phyloP scores from a whole-genome alignment of 2,888 invertebrate genomes.

The Ceraclea dissimilis region DNA sequence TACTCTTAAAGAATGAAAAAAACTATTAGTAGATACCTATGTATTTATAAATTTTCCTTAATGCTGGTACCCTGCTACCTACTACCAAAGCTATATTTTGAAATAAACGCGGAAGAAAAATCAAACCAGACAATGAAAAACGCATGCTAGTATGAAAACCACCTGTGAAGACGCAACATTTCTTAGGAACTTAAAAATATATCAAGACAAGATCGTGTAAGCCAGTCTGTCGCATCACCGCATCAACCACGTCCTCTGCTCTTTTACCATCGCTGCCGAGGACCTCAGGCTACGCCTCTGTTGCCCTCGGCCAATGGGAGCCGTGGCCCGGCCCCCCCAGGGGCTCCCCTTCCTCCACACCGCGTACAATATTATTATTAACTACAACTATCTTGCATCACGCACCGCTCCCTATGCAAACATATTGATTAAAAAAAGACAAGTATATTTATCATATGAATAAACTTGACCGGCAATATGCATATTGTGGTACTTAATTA shows the following conservation, averaged over 20 bases:
- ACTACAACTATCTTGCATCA: neutral
- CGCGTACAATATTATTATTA: neutral
- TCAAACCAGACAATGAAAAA: too few species aligned
- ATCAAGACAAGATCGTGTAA: neutral
- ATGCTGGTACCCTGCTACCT: too few species aligned
- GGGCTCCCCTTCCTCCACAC: neutral
- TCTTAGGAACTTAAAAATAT: too few species aligned
- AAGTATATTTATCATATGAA: neutral
- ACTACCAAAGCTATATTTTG: too few species aligned
- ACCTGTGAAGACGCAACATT: too few species aligned
- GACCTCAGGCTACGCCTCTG: conserved; percentile 9
- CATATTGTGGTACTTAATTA: neutral
- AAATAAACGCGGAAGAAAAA: too few species aligned
- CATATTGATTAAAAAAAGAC: conserved; percentile 2
- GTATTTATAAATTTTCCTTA: too few species aligned
- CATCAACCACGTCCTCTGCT: neutral
- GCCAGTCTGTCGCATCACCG: neutral
- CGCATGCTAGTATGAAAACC: too few species aligned
- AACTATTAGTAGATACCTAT: too few species aligned
- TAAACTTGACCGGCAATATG: neutral
- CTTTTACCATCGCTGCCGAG: neutral
- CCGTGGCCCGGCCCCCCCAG: conserved; percentile 8
- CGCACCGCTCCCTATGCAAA: neutral
- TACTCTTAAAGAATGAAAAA: too few species aligned
- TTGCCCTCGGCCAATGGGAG: conserved; percentile 15